Evolutionary conservation across 2,113 vertebrate species (phyloP), one percentile per base, ranked within the genome.

Genomic region (Butorides virescens): DNA sequence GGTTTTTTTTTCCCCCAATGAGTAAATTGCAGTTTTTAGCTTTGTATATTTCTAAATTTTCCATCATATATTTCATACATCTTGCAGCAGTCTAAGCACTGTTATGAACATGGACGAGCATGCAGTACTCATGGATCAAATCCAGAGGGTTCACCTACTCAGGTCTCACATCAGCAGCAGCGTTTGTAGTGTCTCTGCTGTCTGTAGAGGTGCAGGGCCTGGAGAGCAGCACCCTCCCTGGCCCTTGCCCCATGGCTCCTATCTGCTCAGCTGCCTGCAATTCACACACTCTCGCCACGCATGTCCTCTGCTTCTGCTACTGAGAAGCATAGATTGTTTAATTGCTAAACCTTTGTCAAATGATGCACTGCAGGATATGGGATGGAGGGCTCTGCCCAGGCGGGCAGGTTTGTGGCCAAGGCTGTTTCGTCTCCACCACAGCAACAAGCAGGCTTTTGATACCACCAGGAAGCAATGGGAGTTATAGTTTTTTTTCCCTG

Each of bases 241-340:
- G 19, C 36, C 58, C 58, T 21, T 42, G 72, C 18, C 23, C 63
- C 6, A 32, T 8, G 42, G 18, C 63, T 81, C 42, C 1, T 7
- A 21, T 4, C 53, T 46, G 77, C 73, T 71, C 65, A 53, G 72
- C 39, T 82, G 36, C 53, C 67, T 61, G 49, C 36, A 32, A 0
- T 53, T 47, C 44, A 20, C 59, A 26, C 0, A 0, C 30, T 53
- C 44, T 50, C 0, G 0, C 26, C 10, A 8, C 70, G 34, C 5
- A 0, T 0, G 1, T 32, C 8, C 63, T 71, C 56, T 68, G 56
- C 56, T 71, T 44, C 50, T 39, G 8, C 7, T 29, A 36, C 15
- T 9, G 50, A 70, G 67, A 68, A 70, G 22, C 37, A 34, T 42
- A 42, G 49, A 37, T 52, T 14, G 10, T 55, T 80, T 36, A 49